These are phyloP conservation scores for Bicyclus anynana DNA, from an alignment of 1,140 invertebrate species.

Conservation along the genomic window DNA sequence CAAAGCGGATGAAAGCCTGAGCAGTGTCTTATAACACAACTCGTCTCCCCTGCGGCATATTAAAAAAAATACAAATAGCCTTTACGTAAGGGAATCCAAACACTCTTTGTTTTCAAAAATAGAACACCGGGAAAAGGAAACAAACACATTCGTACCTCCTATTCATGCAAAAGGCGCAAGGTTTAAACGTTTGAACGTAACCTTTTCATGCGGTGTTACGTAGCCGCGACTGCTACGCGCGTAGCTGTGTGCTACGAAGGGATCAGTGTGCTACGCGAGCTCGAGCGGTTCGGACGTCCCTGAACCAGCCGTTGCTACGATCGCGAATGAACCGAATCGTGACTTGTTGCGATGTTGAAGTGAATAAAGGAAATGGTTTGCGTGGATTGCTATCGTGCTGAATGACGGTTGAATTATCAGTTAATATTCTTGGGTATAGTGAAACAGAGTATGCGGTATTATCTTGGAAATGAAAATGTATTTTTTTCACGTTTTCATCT, in stretches of 20 bases:
- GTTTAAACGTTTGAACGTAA: conserved; percentile 65
- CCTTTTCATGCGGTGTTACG: conserved; percentile 55
- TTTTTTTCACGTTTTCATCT: background rate
- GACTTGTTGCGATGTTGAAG: conserved; percentile 45
- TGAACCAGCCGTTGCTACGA: conserved; percentile 16
- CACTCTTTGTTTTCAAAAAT: conserved; percentile 57
- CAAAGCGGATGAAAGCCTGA: conserved; percentile 15
- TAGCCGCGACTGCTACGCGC: conserved; percentile 36
- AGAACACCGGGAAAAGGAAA: conserved; percentile 55
- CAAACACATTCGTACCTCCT: conserved; percentile 60
- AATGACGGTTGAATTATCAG: background rate
- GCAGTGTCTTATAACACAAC: conserved; percentile 14
- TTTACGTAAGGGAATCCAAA: conserved; percentile 48
- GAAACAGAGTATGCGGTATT: background rate
- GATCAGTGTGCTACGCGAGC: conserved; percentile 54
- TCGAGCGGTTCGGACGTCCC: conserved; percentile 36
- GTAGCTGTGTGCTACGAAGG: conserved; percentile 50
- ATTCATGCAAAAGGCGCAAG: conserved; percentile 67
- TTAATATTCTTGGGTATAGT: background rate
- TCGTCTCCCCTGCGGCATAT: conserved; percentile 22
- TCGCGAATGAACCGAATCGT: conserved; percentile 6
- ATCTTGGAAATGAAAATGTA: background rate
- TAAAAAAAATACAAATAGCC: conserved; percentile 27
- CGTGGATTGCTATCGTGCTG: conserved; percentile 19
- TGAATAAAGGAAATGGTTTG: conserved; percentile 28